phyloP scores from a whole-genome alignment of 1,140 invertebrate genomes.

The Parasteatoda tepidariorum region DNA sequence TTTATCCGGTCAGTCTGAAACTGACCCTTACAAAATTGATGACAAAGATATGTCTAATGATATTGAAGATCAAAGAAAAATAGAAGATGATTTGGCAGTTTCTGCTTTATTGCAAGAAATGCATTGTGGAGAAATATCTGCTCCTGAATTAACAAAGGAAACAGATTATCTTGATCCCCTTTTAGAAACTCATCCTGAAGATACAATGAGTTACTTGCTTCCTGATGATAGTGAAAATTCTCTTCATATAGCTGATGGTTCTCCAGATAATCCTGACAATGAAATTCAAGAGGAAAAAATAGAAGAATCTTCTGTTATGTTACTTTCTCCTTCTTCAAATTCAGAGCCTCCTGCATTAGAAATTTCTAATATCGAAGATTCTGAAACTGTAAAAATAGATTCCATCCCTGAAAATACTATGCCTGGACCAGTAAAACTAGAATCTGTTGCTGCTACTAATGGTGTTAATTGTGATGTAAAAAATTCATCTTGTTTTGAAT shows the following conservation, averaged over 20 bases:
- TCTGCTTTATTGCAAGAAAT: slow-evolving; percentile 65
- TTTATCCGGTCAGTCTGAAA: slow-evolving; percentile 26
- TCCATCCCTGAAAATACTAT: slow-evolving; percentile 1
- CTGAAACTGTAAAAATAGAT: slow-evolving; percentile 1
- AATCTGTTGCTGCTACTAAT: neutral
- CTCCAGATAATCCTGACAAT: slow-evolving; percentile 26
- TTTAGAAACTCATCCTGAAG: slow-evolving; percentile 51
- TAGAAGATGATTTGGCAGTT: slow-evolving; percentile 65
- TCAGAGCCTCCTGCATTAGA: slow-evolving; percentile 54
- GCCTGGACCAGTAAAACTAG: slow-evolving; percentile 10
- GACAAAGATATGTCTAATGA: slow-evolving; percentile 53
- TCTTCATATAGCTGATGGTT: slow-evolving; percentile 45
- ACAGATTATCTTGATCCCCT: slow-evolving; percentile 58
- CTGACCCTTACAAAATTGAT: slow-evolving; percentile 40
- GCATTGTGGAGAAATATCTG: slow-evolving; percentile 61
- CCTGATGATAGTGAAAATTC: slow-evolving; percentile 52
- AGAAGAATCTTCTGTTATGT: slow-evolving; percentile 11
- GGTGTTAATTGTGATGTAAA: neutral
- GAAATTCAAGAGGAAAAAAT: slow-evolving; percentile 44
- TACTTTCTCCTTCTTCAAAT: slow-evolving; percentile 42
- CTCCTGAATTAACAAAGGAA: slow-evolving; percentile 59
- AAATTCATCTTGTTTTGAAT: slow-evolving; percentile 15
- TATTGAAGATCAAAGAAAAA: slow-evolving; percentile 63
- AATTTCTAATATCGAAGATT: slow-evolving; percentile 50
- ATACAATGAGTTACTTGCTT: slow-evolving; percentile 58